A percentile compares a stretch with the other conserved stretches of the same genome.
phyloP scores from a whole-genome alignment of 2,113 vertebrate species.

The Turdus rufiventris region DNA sequence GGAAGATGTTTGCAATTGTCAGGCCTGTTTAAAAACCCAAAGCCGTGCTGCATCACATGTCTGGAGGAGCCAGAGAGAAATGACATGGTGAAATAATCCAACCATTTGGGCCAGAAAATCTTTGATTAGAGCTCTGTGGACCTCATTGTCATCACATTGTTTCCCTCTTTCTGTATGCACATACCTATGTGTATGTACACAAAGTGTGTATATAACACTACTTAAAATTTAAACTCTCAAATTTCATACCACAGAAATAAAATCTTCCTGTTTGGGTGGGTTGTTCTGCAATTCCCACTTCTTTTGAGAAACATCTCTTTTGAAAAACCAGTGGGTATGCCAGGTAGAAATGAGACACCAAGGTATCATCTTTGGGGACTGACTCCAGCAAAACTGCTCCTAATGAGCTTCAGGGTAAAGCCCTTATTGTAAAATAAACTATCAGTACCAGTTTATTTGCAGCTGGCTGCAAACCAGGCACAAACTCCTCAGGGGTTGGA shows the following conservation, averaged over 20 bases:
- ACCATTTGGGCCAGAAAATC: background rate
- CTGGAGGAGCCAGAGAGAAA: background rate
- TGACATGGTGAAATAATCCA: background rate
- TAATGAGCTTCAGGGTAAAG: background rate
- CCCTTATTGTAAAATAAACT: background rate
- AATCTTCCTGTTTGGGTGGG: background rate
- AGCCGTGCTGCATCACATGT: background rate
- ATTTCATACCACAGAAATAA: background rate
- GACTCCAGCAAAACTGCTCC: background rate
- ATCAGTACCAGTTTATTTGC: background rate
- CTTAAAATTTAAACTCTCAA: background rate
- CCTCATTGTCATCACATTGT: background rate
- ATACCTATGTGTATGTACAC: background rate
- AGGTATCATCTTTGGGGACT: background rate
- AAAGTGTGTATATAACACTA: background rate
- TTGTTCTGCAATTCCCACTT: background rate
- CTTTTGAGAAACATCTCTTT: background rate
- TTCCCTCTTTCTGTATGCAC: background rate
- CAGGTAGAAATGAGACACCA: background rate
- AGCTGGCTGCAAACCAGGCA: background rate
- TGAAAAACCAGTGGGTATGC: background rate
- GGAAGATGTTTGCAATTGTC: background rate
- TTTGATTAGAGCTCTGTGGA: background rate
- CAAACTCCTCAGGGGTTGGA: accelerated
- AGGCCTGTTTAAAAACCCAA: background rate